These are phyloP conservation scores for Cyprinodon variegatus DNA, from an alignment of 2,113 vertebrate species.

Conservation along the genomic window DNA sequence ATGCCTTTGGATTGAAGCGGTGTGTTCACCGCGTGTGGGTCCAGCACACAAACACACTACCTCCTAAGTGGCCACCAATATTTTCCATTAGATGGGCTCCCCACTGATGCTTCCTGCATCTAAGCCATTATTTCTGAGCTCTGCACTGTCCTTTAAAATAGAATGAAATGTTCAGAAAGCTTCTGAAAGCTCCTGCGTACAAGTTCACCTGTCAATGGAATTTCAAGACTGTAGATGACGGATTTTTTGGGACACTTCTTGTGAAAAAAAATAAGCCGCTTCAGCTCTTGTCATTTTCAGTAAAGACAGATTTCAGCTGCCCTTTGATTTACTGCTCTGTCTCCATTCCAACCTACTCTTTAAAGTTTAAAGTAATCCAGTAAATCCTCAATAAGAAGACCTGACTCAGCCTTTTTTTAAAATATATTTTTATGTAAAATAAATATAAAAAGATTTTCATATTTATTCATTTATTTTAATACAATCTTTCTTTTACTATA, in stretches of 20 bases:
- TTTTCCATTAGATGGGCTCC: constrained; percentile 3
- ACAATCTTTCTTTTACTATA: too few relatives aligned
- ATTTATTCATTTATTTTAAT: too few relatives aligned
- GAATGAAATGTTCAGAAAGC: constrained; percentile 12
- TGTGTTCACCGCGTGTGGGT: too few relatives aligned
- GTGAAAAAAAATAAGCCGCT: not conserved
- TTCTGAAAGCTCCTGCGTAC: not conserved
- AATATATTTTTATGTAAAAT: too few relatives aligned
- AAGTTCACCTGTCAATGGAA: not conserved
- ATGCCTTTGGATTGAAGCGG: not conserved
- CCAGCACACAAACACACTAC: not conserved
- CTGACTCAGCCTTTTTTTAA: too few relatives aligned
- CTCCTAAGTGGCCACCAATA: not conserved
- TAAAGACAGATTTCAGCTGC: too few relatives aligned
- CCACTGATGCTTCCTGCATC: not conserved
- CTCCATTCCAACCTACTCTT: too few relatives aligned
- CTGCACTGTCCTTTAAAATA: not conserved
- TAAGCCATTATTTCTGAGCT: constrained; percentile 24
- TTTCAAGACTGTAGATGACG: not conserved
- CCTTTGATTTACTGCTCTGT: too few relatives aligned
- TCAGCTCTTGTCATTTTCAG: too few relatives aligned
- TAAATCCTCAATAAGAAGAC: too few relatives aligned
- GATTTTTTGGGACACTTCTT: not conserved
- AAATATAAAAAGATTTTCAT: too few relatives aligned
- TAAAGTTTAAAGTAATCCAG: too few relatives aligned